A percentile compares a stretch with the other conserved stretches of the same genome.
These are phyloP conservation scores for Corvus hawaiiensis DNA, from an alignment of 2,113 vertebrate genomes.

Conservation along the genomic window DNA sequence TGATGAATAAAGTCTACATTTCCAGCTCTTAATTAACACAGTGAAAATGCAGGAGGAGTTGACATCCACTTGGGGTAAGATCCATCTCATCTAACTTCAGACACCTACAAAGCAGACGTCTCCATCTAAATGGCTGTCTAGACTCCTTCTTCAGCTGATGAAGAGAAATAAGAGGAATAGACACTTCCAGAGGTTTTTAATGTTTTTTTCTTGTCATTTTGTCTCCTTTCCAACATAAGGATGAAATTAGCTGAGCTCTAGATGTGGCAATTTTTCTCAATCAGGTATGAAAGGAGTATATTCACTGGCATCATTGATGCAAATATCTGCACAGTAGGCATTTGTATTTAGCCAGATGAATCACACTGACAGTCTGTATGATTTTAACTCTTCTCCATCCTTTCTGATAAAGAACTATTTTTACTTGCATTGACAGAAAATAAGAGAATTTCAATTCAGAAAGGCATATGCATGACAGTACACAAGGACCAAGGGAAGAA, in stretches of 20 bases:
- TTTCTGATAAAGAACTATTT: not conserved
- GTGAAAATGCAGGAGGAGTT: not conserved
- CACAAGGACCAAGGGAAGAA: not conserved
- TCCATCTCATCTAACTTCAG: not conserved
- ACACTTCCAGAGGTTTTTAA: not conserved
- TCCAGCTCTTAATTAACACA: slow-evolving; percentile 14
- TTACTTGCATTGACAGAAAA: not conserved
- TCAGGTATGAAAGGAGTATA: not conserved
- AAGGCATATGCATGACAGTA: not conserved
- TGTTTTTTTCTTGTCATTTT: not conserved
- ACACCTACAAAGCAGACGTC: not conserved
- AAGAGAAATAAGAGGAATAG: not conserved
- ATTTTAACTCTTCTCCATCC: not conserved
- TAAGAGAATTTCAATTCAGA: not conserved
- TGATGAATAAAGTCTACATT: slow-evolving; percentile 12
- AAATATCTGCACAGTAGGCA: not conserved
- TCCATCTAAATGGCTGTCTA: not conserved
- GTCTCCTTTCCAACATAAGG: not conserved
- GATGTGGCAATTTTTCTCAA: not conserved
- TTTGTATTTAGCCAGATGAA: not conserved
- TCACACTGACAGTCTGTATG: not conserved
- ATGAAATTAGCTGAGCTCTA: slow-evolving; percentile 1
- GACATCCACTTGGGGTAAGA: not conserved
- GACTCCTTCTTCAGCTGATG: not conserved
- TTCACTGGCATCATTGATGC: not conserved